Evolutionary conservation across 2,888 invertebrate genomes (phyloP).

Genomic region (Tipula helvola): DNA sequence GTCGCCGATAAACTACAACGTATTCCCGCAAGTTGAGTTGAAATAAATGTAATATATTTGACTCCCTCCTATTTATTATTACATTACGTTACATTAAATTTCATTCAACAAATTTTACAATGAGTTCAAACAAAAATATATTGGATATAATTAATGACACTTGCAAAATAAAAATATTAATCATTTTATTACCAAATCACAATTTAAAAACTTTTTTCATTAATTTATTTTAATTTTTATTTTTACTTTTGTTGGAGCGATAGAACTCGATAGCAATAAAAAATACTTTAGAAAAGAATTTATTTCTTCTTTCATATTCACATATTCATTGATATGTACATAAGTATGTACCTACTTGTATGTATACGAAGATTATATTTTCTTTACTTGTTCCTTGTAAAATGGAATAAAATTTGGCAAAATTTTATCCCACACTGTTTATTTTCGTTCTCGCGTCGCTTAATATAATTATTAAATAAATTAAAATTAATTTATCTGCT

Average conservation of each 20-base stretch:
- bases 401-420: not conserved
- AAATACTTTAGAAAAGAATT: not conserved
- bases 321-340: not conserved
- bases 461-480: not conserved
- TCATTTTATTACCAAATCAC: not conserved
- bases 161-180: not conserved
- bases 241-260: not conserved
- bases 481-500: conserved; percentile 4
- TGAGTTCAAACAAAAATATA: not conserved
- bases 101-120: not conserved
- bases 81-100: not conserved
- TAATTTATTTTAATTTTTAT: not conserved
- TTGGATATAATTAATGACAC: not conserved
- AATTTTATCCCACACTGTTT: not conserved
- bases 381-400: not conserved
- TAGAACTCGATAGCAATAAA: not conserved
- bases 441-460: not conserved
- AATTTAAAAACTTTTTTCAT: conserved; percentile 4
- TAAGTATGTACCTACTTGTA: too few relatives aligned
- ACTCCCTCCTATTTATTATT: not conserved
- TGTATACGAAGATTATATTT: not conserved
- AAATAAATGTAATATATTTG: not conserved
- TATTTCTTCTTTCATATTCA: not conserved
- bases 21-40: not conserved
- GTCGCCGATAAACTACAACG: not conserved